These are phyloP conservation scores for Ctenodactylus gundi DNA, from an alignment of 2,113 vertebrate species.

Conservation along the genomic window DNA sequence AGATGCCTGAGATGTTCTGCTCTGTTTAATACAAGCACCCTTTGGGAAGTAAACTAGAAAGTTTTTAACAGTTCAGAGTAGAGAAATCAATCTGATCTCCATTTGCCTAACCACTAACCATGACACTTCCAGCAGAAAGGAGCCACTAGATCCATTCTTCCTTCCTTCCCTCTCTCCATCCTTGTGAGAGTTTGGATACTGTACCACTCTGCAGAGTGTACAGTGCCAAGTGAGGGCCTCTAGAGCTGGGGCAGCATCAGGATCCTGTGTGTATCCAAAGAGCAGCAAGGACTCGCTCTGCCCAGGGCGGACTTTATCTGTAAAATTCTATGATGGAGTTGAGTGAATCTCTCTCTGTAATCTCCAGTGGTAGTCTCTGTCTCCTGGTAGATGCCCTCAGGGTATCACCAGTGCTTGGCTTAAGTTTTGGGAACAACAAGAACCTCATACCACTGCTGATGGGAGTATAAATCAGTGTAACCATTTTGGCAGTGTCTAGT, in stretches of 20 bases:
- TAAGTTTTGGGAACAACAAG: constrained; percentile 1
- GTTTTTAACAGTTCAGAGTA: constrained; percentile 19
- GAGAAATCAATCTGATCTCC: neutral
- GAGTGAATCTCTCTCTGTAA: neutral
- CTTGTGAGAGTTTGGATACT: neutral
- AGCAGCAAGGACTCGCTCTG: neutral
- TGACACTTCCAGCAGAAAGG: neutral
- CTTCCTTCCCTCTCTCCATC: neutral
- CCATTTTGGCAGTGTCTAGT: constrained; percentile 21
- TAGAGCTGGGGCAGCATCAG: neutral
- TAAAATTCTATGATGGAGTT: neutral
- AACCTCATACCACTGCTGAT: neutral
- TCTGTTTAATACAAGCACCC: constrained; percentile 22
- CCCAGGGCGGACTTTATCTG: neutral
- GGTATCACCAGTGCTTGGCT: neutral
- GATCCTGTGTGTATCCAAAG: neutral
- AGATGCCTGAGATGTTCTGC: neutral
- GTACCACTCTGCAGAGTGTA: neutral
- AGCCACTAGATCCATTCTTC: neutral
- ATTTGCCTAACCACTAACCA: neutral
- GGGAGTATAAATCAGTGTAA: constrained; percentile 18
- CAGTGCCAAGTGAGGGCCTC: neutral
- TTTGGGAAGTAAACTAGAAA: constrained; percentile 46
- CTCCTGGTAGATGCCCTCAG: constrained; percentile 15
- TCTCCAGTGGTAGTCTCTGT: constrained; percentile 13